Conservation (phyloP, 2,113 vertebrate species). For the Hippocampus zosterae region DNA sequence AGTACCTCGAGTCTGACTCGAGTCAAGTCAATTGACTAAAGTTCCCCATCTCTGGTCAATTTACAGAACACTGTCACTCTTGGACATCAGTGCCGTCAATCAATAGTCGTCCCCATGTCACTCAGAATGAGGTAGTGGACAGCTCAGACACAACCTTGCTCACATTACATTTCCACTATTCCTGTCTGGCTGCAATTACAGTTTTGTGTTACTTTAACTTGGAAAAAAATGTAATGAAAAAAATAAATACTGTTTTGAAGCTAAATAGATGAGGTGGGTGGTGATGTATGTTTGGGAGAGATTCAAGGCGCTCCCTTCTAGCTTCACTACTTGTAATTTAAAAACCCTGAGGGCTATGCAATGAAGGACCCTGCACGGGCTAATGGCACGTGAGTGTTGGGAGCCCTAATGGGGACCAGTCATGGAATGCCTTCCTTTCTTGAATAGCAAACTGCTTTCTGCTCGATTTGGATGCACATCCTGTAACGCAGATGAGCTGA, state of each 20-base stretch:
- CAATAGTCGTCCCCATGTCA: conserved; percentile 18
- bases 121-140: conserved; percentile 44
- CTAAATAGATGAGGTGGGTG: conserved; percentile 39
- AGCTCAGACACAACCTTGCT: conserved; percentile 9
- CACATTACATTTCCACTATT: conserved; percentile 39
- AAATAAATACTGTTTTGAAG: conserved; percentile 18
- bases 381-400: conserved; percentile 56
- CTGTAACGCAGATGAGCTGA: conserved; percentile 35
- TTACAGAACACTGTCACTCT: conserved; percentile 12
- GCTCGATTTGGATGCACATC: conserved; percentile 28
- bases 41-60: background rate
- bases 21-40: too few relatives aligned
- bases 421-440: conserved; percentile 54
- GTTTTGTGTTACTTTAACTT: conserved; percentile 18
- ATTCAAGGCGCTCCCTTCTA: conserved; percentile 16
- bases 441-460: conserved; percentile 35
- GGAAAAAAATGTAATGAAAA: background rate
- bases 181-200: conserved; percentile 28
- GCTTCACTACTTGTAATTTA: conserved; percentile 32
- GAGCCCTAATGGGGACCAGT: conserved; percentile 64
- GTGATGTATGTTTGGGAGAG: conserved; percentile 26
- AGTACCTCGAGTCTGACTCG: too few relatives aligned
- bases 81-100: conserved; percentile 22
- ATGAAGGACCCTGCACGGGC: conserved; percentile 41
- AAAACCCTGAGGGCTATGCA: conserved; percentile 33